A percentile compares a stretch with the other conserved stretches of the same genome.
Conservation (phyloP, 1,140 invertebrate genomes). For the Brachionus calyciflorus region DNA sequence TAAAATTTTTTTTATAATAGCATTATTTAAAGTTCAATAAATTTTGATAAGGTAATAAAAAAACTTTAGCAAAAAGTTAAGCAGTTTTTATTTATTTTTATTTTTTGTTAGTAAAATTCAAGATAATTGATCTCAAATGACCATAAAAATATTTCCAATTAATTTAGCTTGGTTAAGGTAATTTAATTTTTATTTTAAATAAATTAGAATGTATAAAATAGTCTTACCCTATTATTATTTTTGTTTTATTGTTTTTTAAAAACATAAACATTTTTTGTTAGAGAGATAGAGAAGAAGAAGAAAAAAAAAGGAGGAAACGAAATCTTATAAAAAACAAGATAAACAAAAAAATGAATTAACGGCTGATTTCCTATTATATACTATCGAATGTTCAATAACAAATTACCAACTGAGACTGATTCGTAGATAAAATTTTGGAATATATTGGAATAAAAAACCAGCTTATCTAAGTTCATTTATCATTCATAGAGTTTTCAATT, state of each 20-base stretch:
- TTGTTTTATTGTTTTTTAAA: too few relatives aligned
- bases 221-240: too few relatives aligned
- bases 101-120: too few relatives aligned
- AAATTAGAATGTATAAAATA: neutral
- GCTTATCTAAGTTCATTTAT: constrained; percentile 32
- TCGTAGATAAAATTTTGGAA: constrained; percentile 4
- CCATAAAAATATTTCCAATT: constrained; percentile 40
- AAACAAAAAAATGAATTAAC: constrained; percentile 18
- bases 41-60: constrained; percentile 29
- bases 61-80: too few relatives aligned
- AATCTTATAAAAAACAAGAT: neutral
- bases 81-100: too few relatives aligned
- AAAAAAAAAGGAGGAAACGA: constrained; percentile 31
- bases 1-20: neutral
- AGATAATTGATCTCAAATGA: constrained; percentile 35
- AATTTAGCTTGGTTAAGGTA: constrained; percentile 29
- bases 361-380: too few relatives aligned
- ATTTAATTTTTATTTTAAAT: constrained; percentile 10
- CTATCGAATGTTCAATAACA: constrained; percentile 36
- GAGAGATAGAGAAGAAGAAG: too few relatives aligned
- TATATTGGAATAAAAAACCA: too few relatives aligned
- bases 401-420: constrained; percentile 30
- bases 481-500: constrained; percentile 31
- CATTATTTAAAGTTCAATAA: constrained; percentile 18
- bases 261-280: too few relatives aligned